Base-by-base conservation (phyloP, 2,113 vertebrate species). In the Rhinogobius similis region DNA sequence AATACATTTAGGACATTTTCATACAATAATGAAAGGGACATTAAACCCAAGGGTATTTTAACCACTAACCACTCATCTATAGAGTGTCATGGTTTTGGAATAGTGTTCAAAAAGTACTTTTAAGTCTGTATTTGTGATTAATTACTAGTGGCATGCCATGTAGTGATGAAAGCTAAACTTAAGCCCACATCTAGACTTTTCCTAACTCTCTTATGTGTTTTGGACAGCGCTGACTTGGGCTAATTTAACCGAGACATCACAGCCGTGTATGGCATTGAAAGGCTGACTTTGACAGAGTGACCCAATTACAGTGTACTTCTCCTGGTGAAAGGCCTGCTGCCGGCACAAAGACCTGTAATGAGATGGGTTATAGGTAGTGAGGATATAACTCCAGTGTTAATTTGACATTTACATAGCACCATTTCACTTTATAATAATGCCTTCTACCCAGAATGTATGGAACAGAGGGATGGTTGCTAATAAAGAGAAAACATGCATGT, bases 201-300 rank as follows among this genome's bases (percentile, higher is more conserved):
- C 72, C 73, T 65, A 56, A 65, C 39, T 20, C 71, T 67, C 65
- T 53, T 65, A 84, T 77, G 63, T 70, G 65, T 48, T 62, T 65
- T 74, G 78, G 80, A 85, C 75, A 73, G 68, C 67, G 68, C 83
- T 79, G 83, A 89, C 75, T 83, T 70, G 73, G 78, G 68, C 2
- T 63, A 41, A 70, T 62, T 74, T 73, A 26, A 62, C 76, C 70
- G 23, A 78, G 82, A 71, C 78, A 65, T 85, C 82, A 79, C 65
- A 79, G 68, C 71, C 58, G 0, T 18, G 64, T 72, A 76, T 81
- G 75, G 78, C 82, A 77, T 72, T 78, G 70, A 73, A 73, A 72
- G 8, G 10, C 32, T 66, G 75, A 88, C 86, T 78, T 82, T 86
- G 84, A 87, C 77, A 67, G 72, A 85, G 80, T 67, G 83, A 87